These are phyloP conservation scores for Meleagris gallopavo DNA, from an alignment of 2,113 vertebrate genomes.

Conservation along the genomic window DNA sequence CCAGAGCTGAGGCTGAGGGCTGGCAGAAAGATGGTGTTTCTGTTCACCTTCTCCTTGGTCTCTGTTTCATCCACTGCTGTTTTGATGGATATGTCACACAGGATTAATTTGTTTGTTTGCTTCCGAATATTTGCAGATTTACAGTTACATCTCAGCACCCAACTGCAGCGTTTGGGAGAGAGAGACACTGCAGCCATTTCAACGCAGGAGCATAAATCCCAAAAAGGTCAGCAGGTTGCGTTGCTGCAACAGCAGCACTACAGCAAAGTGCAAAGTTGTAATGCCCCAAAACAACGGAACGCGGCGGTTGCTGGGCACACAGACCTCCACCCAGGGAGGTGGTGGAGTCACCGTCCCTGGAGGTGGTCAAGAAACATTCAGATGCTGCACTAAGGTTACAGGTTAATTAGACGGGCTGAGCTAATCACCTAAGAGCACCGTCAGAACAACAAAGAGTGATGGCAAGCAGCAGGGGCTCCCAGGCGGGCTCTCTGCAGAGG, in stretches of 20 bases:
- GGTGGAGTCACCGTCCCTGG: no score
- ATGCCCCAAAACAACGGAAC: not conserved
- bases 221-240: not conserved
- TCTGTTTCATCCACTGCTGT: not conserved
- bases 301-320: not conserved
- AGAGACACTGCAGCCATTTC: not conserved
- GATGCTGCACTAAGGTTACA: not conserved
- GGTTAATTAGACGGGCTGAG: constrained; percentile 38
- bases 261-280: not conserved
- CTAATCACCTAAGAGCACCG: constrained; percentile 45
- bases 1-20: constrained; percentile 28
- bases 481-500: not conserved
- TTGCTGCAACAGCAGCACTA: not conserved
- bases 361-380: no score
- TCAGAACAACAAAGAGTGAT: not conserved
- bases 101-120: constrained; percentile 12
- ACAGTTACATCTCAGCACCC: not conserved
- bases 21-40: not conserved
- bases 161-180: not conserved
- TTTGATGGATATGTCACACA: rapidly evolving
- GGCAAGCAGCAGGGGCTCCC: not conserved
- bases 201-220: not conserved
- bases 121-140: constrained; percentile 28
- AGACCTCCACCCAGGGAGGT: no score
- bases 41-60: constrained; percentile 18